phyloP scores from a whole-genome alignment of 2,888 invertebrate genomes.

The Polietes domitor region DNA sequence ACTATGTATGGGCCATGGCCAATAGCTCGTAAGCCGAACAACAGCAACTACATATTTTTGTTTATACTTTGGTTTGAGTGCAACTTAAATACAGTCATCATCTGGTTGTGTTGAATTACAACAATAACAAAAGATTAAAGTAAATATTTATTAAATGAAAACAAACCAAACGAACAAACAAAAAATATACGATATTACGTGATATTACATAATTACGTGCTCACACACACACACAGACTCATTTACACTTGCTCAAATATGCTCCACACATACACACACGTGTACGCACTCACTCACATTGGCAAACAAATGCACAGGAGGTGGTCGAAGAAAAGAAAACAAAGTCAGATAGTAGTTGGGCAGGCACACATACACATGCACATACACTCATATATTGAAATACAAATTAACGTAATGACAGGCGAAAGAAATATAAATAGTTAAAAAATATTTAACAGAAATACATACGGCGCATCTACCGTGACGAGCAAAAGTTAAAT shows the following conservation, averaged over 20 bases:
- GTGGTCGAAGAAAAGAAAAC: conserved; percentile 18
- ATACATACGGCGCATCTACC: background rate
- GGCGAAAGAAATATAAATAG: background rate
- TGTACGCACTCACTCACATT: too few species aligned
- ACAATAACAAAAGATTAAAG: conserved; percentile 32
- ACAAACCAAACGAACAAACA: conserved; percentile 15
- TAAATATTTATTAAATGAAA: conserved; percentile 29
- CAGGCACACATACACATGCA: too few species aligned
- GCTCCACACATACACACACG: too few species aligned
- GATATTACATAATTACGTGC: conserved; percentile 35
- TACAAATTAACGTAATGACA: conserved; percentile 26
- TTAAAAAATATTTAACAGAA: background rate
- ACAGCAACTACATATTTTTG: background rate
- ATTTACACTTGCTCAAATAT: conserved; percentile 22
- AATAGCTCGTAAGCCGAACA: background rate
- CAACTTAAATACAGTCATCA: conserved; percentile 20
- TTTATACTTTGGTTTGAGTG: conserved; percentile 22
- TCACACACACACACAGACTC: too few species aligned
- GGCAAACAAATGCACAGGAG: too few species aligned
- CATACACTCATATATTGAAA: too few species aligned
- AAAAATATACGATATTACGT: conserved; percentile 24
- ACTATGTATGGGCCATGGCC: background rate
- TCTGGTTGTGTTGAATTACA: conserved; percentile 22
- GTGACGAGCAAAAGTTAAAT: background rate
- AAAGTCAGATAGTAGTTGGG: background rate